Percentiles rank a stretch among this genome's conserved stretches.
These are phyloP conservation scores for Deroplatys truncata DNA, from an alignment of 2,888 invertebrate species.

Conservation along the genomic window DNA sequence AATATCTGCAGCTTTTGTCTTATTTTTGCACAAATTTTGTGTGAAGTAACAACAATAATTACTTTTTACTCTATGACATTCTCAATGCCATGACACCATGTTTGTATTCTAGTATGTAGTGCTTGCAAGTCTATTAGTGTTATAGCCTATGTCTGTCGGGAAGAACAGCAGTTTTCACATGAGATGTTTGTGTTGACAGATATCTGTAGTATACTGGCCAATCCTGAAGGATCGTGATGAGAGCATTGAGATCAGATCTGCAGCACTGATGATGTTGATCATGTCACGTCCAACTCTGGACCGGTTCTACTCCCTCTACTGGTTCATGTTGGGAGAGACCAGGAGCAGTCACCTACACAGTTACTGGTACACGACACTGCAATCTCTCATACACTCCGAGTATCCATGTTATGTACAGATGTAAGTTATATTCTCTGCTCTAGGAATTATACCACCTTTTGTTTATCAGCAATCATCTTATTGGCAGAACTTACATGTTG, in stretches of 20 bases:
- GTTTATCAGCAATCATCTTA: no score
- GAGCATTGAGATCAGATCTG: constrained; percentile 61
- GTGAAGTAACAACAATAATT: no score
- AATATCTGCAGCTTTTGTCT: no score
- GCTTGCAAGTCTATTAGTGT: no score
- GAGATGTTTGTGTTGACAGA: constrained; percentile 39
- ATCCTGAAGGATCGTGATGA: constrained; percentile 64
- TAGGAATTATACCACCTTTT: no score
- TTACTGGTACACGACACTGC: constrained; percentile 67
- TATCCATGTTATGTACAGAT: constrained; percentile 63
- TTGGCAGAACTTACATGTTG: no score
- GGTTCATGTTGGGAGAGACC: constrained; percentile 59
- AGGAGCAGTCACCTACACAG: constrained; percentile 59
- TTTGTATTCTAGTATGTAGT: background rate
- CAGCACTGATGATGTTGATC: constrained; percentile 61
- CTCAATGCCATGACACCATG: no score
- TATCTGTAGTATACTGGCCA: constrained; percentile 61
- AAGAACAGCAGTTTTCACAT: no score
- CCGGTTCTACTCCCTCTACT: constrained; percentile 63
- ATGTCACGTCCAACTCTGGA: constrained; percentile 61
- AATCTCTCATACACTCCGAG: constrained; percentile 61
- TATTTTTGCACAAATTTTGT: no score
- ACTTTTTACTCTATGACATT: no score
- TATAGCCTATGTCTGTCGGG: no score
- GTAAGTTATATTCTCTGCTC: constrained; percentile 54